Evolutionary conservation across 2,113 vertebrate species (phyloP).

Genomic region (Egretta garzetta): DNA sequence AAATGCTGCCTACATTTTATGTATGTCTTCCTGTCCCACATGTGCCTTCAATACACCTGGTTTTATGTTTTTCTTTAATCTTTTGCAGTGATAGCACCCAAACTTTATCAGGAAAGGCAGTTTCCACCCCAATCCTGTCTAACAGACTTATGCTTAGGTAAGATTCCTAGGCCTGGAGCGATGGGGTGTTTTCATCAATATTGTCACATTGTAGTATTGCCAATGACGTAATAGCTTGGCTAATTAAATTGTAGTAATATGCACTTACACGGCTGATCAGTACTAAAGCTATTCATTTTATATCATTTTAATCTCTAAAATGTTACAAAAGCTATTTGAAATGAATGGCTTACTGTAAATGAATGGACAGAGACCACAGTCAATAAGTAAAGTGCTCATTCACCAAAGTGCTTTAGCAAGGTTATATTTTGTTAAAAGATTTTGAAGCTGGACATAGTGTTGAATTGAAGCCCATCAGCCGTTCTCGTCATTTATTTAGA

Average conservation of each 20-base stretch:
- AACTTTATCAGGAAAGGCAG: not conserved
- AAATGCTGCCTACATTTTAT: not conserved
- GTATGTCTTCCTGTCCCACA: not conserved
- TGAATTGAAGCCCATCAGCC: constrained; percentile 25
- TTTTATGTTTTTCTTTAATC: not conserved
- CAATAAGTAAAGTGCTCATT: constrained; percentile 66
- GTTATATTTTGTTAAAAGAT: constrained; percentile 51
- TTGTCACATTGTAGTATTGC: not conserved
- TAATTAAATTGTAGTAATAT: constrained; percentile 56
- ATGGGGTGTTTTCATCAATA: not conserved
- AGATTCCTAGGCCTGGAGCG: not conserved
- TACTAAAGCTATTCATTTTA: constrained; percentile 58
- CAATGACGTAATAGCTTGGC: constrained; percentile 37
- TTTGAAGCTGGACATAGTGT: constrained; percentile 8
- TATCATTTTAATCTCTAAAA: constrained; percentile 68
- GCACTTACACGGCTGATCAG: constrained; percentile 46
- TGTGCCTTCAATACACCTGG: not conserved
- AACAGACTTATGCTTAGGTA: not conserved
- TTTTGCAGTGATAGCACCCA: not conserved
- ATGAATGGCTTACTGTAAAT: constrained; percentile 63
- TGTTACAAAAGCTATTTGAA: constrained; percentile 61
- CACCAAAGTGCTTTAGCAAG: constrained; percentile 49
- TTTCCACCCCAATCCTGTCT: not conserved
- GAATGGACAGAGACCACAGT: constrained; percentile 51
- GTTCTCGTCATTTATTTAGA: constrained; percentile 18